Evolutionary conservation across 2,888 invertebrate genomes (phyloP).

Genomic region (Oligia latruncula): DNA sequence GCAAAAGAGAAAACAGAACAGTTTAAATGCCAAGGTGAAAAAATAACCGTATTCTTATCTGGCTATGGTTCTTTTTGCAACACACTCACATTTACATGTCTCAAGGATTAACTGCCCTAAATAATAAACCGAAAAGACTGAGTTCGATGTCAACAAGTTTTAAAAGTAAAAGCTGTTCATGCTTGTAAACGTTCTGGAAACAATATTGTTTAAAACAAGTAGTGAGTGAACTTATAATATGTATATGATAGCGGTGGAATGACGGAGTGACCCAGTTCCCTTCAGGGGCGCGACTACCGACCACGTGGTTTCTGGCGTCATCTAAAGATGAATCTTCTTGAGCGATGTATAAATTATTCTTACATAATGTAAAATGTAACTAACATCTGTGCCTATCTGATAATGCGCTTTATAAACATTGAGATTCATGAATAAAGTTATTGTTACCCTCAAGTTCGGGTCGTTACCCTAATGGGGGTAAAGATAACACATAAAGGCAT

Average conservation of each 20-base stretch:
- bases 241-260: constrained; percentile 26
- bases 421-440: neutral
- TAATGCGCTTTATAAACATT: neutral
- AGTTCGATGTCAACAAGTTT: constrained; percentile 2
- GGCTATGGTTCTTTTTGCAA: neutral
- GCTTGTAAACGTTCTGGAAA: constrained; percentile 24
- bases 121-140: neutral
- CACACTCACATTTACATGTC: neutral
- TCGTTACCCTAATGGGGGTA: neutral
- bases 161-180: constrained; percentile 40
- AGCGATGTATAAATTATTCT: neutral
- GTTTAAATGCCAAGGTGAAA: neutral
- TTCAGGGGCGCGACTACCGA: constrained; percentile 39
- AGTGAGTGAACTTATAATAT: neutral
- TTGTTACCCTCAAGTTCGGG: neutral
- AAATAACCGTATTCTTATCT: neutral
- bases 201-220: constrained; percentile 33
- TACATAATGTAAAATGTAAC: neutral
- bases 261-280: constrained; percentile 53
- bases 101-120: constrained; percentile 1
- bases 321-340: neutral
- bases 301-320: constrained; percentile 5
- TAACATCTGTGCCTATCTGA: neutral
- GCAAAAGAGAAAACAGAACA: neutral
- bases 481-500: neutral